Conservation (phyloP, 2,888 invertebrate genomes). For the Iselma pallidipennis region DNA sequence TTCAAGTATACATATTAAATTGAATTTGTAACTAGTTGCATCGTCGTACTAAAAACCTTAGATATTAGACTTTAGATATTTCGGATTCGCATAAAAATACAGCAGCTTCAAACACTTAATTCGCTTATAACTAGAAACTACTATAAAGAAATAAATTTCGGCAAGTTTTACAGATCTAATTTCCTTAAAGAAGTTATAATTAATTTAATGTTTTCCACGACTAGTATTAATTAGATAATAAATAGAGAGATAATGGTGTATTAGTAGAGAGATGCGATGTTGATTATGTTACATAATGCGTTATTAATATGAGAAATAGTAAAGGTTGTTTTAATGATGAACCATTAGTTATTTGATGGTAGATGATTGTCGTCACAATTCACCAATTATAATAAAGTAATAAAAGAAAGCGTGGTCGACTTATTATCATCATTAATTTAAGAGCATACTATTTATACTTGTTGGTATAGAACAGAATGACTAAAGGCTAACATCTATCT, state of each 20-base stretch:
- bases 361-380: constrained; percentile 22
- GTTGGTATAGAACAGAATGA: constrained; percentile 40
- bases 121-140: no score
- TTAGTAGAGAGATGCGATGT: neutral
- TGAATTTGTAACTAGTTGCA: neutral
- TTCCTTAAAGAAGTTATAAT: no score
- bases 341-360: constrained; percentile 18
- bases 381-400: constrained; percentile 33
- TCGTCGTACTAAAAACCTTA: no score
- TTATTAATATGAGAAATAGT: constrained; percentile 16
- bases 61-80: no score
- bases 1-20: neutral
- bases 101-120: no score
- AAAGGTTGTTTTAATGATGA: neutral
- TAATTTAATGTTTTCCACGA: neutral
- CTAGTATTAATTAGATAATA: neutral
- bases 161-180: no score
- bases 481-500: constrained; percentile 42
- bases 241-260: neutral
- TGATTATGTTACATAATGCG: constrained; percentile 1
- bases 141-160: no score
- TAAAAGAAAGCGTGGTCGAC: constrained; percentile 36
- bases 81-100: no score
- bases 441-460: constrained; percentile 40
- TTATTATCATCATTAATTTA: constrained; percentile 39